phyloP scores from a whole-genome alignment of 2,888 invertebrate species.

The Amblyjoppa proteus region DNA sequence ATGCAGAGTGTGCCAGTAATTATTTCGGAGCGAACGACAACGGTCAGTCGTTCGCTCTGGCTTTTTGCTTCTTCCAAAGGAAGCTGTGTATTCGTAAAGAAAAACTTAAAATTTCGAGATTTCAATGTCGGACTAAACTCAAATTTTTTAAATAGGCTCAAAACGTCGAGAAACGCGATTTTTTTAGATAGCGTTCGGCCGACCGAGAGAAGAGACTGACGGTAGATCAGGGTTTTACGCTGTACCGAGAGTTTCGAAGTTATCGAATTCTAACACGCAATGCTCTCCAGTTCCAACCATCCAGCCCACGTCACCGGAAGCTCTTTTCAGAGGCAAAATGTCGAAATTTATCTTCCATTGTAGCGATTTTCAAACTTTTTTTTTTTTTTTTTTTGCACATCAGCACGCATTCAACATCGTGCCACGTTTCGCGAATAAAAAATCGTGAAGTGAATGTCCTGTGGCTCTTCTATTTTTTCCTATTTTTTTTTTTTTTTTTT shows the following conservation, averaged over 20 bases:
- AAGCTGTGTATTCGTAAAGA: no score
- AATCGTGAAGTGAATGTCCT: background rate
- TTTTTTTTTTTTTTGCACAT: background rate
- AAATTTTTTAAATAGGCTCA: no score
- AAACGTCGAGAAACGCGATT: no score
- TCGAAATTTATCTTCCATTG: constrained; percentile 32
- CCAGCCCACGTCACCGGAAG: constrained; percentile 8
- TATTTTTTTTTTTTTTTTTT: background rate
- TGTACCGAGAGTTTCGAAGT: constrained; percentile 71
- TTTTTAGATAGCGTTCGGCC: no score
- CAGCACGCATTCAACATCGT: background rate
- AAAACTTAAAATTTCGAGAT: no score
- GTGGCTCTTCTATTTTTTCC: background rate
- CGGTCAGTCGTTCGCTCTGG: background rate
- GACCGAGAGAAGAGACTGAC: no score
- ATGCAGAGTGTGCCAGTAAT: background rate
- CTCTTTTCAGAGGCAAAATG: constrained; percentile 33
- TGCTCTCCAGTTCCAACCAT: background rate
- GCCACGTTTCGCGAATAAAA: constrained; percentile 2
- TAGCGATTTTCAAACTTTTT: background rate
- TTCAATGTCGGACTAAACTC: no score
- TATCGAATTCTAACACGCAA: constrained; percentile 31
- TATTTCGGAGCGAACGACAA: background rate
- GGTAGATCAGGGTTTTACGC: constrained; percentile 66
- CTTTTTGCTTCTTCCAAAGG: no score